Evolutionary conservation across 1,140 invertebrate genomes (phyloP), one percentile per base, ranked within the genome.

Genomic region (Aporrectodea caliginosa): DNA sequence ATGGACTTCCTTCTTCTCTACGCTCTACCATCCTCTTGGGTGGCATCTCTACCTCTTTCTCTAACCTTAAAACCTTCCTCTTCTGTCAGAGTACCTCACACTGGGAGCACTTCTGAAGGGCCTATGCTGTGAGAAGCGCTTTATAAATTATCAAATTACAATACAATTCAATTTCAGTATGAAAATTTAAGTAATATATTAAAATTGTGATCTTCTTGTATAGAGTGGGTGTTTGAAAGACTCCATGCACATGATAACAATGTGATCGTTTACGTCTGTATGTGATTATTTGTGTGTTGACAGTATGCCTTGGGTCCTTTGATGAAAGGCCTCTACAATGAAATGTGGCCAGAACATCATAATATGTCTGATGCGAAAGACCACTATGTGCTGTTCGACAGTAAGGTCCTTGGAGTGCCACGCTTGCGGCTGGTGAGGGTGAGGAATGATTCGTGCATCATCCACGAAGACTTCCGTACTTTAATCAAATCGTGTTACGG

Each of bases 341-440:
- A 87, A 0, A 83, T 88, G 0, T 81, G 82, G 0, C 85, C 88
- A 29, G 89, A 90, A 73, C 70, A 29, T 79, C 85, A 89, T 29
- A 91, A 90, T 79, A 90, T 93, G 70, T 89, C 87, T 82, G 91
- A 91, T 82, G 92, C 92, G 84, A 93, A 93, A 6, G n/a, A n/a
- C n/a, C n/a, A n/a, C n/a, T n/a, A n/a, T n/a, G 31, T 74, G 0
- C 73, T 74, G 27, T 34, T 74, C 32, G 73, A 74, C 16, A 74
- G 34, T 85, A 89, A 90, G 80, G 83, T 93, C 12, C 85, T 93
- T 1, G 92, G 92, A 22, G 87, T 91, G 2, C 91, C 92, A 1
- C 87, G 92, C 78, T 79, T 93, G 16, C 84, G 92, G 82, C 91
- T 92, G 85, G 16, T 79, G 1, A 73, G 89, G 81, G 91, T 92